Conservation (phyloP, 2,113 vertebrate species). For the Herpailurus yagouaroundi region DNA sequence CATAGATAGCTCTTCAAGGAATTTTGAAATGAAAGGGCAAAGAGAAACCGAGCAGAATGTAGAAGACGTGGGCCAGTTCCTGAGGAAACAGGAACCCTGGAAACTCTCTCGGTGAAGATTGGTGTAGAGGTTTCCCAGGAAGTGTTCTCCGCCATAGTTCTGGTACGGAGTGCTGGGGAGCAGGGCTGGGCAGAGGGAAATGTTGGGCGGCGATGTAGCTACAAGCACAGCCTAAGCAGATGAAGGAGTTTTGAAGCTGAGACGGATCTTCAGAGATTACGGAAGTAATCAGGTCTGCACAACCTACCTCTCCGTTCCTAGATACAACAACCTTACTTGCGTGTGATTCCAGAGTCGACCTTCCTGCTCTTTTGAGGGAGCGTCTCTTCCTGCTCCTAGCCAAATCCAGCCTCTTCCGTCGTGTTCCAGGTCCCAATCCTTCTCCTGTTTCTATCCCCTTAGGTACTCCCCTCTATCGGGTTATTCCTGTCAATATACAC, state of each 20-base stretch:
- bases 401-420: background rate
- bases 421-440: background rate
- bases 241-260: background rate
- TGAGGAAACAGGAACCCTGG: background rate
- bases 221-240: fast-evolving
- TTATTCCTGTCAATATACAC: background rate
- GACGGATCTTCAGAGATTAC: background rate
- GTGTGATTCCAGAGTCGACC: background rate
- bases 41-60: background rate
- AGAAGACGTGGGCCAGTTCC: background rate
- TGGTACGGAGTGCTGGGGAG: background rate
- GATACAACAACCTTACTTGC: background rate
- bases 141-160: background rate
- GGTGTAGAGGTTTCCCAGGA: background rate
- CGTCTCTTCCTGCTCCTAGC: background rate
- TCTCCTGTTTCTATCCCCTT: background rate
- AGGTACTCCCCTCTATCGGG: background rate
- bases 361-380: background rate
- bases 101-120: background rate
- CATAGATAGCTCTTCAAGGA: background rate
- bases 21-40: background rate
- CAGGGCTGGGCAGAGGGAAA: background rate
- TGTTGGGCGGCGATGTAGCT: background rate
- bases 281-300: background rate
- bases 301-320: background rate